Evolutionary conservation across 2,113 vertebrate genomes (phyloP), one percentile per base, ranked within the genome.

Genomic region (Rhagologus leucostigma): DNA sequence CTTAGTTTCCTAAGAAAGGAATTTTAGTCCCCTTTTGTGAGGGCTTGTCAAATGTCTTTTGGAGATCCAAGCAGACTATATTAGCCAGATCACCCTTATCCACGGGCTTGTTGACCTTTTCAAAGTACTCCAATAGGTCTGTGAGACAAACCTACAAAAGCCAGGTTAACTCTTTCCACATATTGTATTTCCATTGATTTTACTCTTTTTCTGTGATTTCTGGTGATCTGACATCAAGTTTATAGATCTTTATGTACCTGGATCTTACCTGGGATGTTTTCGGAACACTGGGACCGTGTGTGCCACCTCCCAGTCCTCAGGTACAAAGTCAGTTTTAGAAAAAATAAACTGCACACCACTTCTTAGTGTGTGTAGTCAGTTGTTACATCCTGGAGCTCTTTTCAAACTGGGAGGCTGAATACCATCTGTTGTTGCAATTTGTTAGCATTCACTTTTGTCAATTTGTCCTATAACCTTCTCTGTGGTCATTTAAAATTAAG

Each of bases 341-440:
- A 80, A 77, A 60, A 55, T 80, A 73, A 59, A 49, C 68, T 64
- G 32, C 24, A 42, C 16, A 39, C 10, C 14, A 6, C 33, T 62
- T 76, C 24, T 8, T 70, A 70, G 24, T 3, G 4, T 73, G 35
- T 56, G 49, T 49, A 79, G 81, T 56, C 87, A 87, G 41, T 60
- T 87, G 18, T 10, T 78, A 37, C 2, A 0, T 76, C 57, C 68
- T 55, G 71, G 68, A 95, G 57, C 52, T 81, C 73, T 89, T 78
- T 87, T 82, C 60, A 68, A 63, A 52, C 2, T 1, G 62, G 46
- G 69, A 91, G 57, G n/a, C 82, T 68, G 90, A 90, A 37, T 85
- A 57, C 87, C 92, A 93, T 94, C 94, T 96, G 87, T 59, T 96
- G 65, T 74, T 91, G 56, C 57, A 89, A 52, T 94, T 93, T 95